Evolutionary conservation across 1,140 invertebrate species (phyloP).

Genomic region (Orchestia grillus): DNA sequence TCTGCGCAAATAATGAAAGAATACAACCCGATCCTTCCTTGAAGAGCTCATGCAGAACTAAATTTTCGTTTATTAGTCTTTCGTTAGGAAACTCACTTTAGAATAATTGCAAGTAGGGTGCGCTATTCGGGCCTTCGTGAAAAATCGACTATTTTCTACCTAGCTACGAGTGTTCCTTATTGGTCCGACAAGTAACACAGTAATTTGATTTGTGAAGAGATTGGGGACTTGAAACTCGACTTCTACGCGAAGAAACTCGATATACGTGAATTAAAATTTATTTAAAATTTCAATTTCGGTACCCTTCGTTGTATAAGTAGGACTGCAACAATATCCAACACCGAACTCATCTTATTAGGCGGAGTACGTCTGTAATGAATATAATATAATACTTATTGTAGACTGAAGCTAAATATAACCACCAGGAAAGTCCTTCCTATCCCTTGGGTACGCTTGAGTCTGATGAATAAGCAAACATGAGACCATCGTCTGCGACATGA

Average conservation of each 20-base stretch:
- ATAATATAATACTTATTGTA: neutral
- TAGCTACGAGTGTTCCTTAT: neutral
- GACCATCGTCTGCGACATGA: neutral
- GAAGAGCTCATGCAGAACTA: too few species aligned
- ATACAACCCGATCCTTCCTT: too few species aligned
- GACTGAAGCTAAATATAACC: neutral
- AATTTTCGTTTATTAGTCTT: too few species aligned
- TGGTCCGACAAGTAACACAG: too few species aligned
- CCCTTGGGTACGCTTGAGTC: neutral
- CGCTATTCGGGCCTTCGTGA: neutral
- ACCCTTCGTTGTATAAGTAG: neutral
- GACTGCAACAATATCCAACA: neutral
- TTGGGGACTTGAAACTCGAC: neutral
- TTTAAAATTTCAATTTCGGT: neutral
- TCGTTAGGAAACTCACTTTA: too few species aligned
- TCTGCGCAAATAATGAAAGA: too few species aligned
- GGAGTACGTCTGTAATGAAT: neutral
- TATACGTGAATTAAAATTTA: neutral
- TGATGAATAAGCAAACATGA: neutral
- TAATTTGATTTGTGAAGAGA: neutral
- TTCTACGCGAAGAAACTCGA: neutral
- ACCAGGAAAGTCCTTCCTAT: neutral
- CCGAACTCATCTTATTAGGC: neutral
- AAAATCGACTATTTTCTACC: neutral
- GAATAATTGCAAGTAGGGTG: neutral